Conservation (phyloP, 2,888 invertebrate species). For the Apamea sordens region DNA sequence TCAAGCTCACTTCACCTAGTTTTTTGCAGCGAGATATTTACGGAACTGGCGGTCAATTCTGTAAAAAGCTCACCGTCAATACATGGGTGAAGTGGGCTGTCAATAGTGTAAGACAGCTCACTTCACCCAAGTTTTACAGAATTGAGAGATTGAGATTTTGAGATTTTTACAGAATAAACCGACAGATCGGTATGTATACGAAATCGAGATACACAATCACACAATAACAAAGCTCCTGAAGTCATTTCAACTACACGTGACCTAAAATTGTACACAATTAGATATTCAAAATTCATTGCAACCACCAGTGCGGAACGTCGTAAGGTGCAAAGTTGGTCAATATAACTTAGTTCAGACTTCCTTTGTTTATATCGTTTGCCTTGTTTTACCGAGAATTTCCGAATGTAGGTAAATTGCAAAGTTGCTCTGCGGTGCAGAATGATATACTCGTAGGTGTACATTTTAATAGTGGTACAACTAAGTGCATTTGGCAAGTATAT, state of each 20-base stretch:
- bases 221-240: constrained; percentile 33
- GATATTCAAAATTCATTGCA: constrained; percentile 70
- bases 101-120: not conserved
- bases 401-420: constrained; percentile 72
- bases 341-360: constrained; percentile 76
- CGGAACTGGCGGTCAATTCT: not conserved
- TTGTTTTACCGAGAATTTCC: constrained; percentile 73
- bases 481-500: constrained; percentile 38
- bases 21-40: not conserved
- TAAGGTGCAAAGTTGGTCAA: constrained; percentile 76
- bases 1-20: not conserved
- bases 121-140: not conserved
- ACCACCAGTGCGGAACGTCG: constrained; percentile 55
- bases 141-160: not conserved
- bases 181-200: not conserved
- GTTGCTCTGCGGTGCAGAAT: constrained; percentile 60
- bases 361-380: constrained; percentile 74
- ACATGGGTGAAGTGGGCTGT: not conserved
- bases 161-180: not conserved
- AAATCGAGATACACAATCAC: constrained; percentile 6
- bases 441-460: constrained; percentile 46
- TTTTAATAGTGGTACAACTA: constrained; percentile 57
- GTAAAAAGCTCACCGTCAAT: not conserved
- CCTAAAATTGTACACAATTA: constrained; percentile 63
- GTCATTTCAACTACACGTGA: constrained; percentile 57